phyloP scores from a whole-genome alignment of 2,888 invertebrate genomes.

The Heliconius charithonia region DNA sequence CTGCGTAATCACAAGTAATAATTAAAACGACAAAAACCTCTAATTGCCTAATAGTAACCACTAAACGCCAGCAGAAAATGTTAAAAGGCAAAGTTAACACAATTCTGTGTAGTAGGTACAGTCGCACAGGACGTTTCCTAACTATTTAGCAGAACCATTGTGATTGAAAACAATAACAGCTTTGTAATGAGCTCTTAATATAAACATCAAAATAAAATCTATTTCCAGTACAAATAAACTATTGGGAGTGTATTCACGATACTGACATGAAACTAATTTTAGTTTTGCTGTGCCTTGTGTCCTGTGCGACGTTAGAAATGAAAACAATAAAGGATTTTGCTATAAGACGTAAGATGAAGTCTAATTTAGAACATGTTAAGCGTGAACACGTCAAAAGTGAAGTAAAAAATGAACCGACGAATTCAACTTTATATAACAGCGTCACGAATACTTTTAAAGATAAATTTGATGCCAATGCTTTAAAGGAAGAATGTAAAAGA shows the following conservation, averaged over 20 bases:
- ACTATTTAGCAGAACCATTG: constrained; percentile 64
- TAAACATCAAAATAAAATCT: constrained; percentile 63
- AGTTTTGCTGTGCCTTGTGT: constrained; percentile 58
- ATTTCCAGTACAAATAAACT: constrained; percentile 63
- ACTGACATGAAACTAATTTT: constrained; percentile 58
- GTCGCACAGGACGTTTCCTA: constrained; percentile 66
- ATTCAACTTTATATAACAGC: not conserved
- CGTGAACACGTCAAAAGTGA: constrained; percentile 59
- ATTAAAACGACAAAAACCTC: not conserved
- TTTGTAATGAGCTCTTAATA: constrained; percentile 67
- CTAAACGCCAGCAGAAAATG: not conserved
- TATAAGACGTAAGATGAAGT: constrained; percentile 56
- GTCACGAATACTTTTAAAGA: not conserved
- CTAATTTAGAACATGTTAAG: constrained; percentile 54
- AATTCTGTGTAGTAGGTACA: not conserved
- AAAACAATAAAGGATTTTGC: constrained; percentile 57
- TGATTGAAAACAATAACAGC: constrained; percentile 64
- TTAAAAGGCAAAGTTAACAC: constrained; percentile 6
- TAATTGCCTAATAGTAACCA: not conserved
- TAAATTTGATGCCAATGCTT: not conserved
- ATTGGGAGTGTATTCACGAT: constrained; percentile 56
- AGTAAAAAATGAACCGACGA: constrained; percentile 53
- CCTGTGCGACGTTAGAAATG: constrained; percentile 55
- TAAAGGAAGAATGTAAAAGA: constrained; percentile 3
- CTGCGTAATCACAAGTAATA: not conserved